Evolutionary conservation across 2,888 invertebrate genomes (phyloP).

Genomic region (Myopa testacea): DNA sequence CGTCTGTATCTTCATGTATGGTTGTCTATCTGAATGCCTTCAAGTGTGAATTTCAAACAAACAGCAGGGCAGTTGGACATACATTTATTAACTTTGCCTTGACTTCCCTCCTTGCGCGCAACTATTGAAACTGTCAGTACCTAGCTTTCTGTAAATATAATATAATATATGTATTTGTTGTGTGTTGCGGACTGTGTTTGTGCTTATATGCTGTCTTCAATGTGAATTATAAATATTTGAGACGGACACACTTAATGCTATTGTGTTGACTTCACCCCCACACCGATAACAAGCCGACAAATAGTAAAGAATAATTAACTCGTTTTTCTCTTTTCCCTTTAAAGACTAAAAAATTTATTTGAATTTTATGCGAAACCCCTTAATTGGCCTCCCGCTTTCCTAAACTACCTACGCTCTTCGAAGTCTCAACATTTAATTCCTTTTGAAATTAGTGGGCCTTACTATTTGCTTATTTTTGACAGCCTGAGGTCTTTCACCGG

Average conservation of each 20-base stretch:
- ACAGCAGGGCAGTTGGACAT: background rate
- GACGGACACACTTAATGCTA: background rate
- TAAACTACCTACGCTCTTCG: constrained; percentile 37
- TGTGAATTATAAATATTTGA: background rate
- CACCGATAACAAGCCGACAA: background rate
- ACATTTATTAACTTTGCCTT: background rate
- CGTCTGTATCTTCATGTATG: background rate
- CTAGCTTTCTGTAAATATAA: no score
- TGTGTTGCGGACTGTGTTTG: no score
- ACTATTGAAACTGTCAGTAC: no score
- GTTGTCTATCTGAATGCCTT: constrained; percentile 19
- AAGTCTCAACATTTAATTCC: constrained; percentile 22
- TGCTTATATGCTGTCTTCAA: no score
- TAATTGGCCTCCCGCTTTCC: constrained; percentile 30
- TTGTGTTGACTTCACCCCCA: constrained; percentile 22
- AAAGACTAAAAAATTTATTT: constrained; percentile 53
- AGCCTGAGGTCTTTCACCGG: constrained; percentile 43
- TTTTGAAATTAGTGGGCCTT: background rate
- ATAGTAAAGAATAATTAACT: constrained; percentile 22
- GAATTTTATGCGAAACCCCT: constrained; percentile 54
- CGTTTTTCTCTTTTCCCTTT: constrained; percentile 13
- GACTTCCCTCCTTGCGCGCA: no score
- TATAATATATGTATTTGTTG: no score
- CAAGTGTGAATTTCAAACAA: constrained; percentile 26
- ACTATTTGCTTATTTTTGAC: constrained; percentile 29